phyloP scores from a whole-genome alignment of 92 coral and sea anemone genomes.

The Epizoanthus scotinus region DNA sequence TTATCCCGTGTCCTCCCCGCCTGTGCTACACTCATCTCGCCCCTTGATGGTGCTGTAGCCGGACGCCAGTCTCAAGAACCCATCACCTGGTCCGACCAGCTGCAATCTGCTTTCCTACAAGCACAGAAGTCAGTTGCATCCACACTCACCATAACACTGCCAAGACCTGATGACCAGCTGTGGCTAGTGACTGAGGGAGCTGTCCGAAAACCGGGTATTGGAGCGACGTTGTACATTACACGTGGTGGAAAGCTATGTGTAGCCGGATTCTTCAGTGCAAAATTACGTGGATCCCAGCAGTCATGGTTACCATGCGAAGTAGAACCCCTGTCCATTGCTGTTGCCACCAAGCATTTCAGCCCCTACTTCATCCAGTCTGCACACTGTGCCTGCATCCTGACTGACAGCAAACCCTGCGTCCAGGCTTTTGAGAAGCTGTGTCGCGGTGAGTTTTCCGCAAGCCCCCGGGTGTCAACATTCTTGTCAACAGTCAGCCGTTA shows the following conservation, averaged over 20 bases:
- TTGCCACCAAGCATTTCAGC: slow-evolving; percentile 51
- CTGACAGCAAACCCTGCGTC: slow-evolving; percentile 49
- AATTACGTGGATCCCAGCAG: slow-evolving; percentile 49
- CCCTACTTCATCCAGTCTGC: slow-evolving; percentile 43
- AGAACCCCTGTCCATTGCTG: slow-evolving; percentile 56
- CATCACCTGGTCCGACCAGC: slow-evolving; percentile 51
- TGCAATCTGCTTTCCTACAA: slow-evolving; percentile 48
- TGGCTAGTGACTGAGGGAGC: slow-evolving; percentile 68
- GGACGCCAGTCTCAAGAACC: slow-evolving; percentile 54
- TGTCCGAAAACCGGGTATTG: slow-evolving; percentile 60
- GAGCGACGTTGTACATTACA: slow-evolving; percentile 62
- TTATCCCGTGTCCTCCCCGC: slow-evolving; percentile 60
- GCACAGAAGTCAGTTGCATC: slow-evolving; percentile 58
- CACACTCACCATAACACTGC: slow-evolving; percentile 51
- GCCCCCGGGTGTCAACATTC: slow-evolving; percentile 65
- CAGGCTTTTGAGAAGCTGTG: slow-evolving; percentile 51
- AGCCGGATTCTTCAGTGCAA: slow-evolving; percentile 57
- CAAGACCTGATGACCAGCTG: slow-evolving; percentile 68
- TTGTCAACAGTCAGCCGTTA: slow-evolving; percentile 56
- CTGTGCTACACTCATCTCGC: slow-evolving; percentile 53
- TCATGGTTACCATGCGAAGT: slow-evolving; percentile 64
- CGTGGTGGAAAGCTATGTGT: slow-evolving; percentile 39
- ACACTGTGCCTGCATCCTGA: slow-evolving; percentile 35
- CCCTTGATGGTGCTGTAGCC: slow-evolving; percentile 59
- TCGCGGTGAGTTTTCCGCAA: slow-evolving; percentile 63